Evolutionary conservation across 2,113 vertebrate genomes (phyloP), one percentile per base, ranked within the genome.

Genomic region (Asarcornis scutulata): DNA sequence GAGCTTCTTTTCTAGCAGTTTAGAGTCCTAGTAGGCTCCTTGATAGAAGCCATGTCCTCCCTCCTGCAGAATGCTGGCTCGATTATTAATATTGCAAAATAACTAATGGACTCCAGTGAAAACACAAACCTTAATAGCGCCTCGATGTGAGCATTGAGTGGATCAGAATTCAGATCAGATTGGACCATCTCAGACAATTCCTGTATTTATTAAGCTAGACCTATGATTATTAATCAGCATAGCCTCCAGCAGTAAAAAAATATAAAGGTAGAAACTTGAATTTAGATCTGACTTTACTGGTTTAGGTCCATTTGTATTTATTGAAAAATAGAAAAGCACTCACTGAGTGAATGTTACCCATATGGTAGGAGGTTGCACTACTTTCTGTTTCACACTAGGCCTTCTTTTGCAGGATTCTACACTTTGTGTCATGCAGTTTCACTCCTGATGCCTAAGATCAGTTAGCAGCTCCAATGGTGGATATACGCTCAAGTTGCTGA

Each of bases 331-430:
- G 79, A 74, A 44, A 80, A 83, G 22, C 42, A 60, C 26, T 7
- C 55, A 42, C 36, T 36, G 26, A 53, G 31, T 26, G 18, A 13
- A 21, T 13, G 15, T 34, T 60, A 46, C 42, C 34, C 23, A 14
- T 20, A 25, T 9, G 10, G 15, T 42, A 68, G 32, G 11, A 93
- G 74, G 64, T 27, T 80, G 32, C 42, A 31, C 32, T 48, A 34
- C 56, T 64, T 59, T 11, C 2, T 55, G 67, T 86, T 84, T 95
- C 9, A 95, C 53, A 67, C 17, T 32, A 22, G 44, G 32, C 73
- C 60, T 86, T 95, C 81, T 95, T 83, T 93, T 77, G 50, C 92
- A 97, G 96, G 92, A 63, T 83, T 93, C 78, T 46, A 5, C 46
- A 5, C 55, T 56, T 72, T 29, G 22, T 44, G 73, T 20, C 2